Base-by-base conservation (phyloP, 2,797 vertebrate genomes). In the Furcifer pardalis region DNA sequence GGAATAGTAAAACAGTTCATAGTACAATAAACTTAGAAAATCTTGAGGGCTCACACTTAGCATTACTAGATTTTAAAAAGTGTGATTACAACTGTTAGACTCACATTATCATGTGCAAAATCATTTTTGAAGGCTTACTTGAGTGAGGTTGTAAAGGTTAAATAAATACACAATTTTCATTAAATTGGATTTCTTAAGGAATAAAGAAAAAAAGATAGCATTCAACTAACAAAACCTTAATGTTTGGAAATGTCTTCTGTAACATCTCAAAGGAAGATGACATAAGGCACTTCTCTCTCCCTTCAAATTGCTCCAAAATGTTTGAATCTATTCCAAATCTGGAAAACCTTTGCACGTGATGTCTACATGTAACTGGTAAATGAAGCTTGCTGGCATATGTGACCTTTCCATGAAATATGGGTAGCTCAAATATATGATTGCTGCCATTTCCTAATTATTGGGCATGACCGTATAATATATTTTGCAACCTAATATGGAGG, bases 401-500 rank as follows among this genome's bases (percentile, higher is more conserved):
- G 40, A 35, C 27, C n/a, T 84, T 35, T 40, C 27, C 46, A 69
- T 56, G 52, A 91, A 88, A 77, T 46, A 72, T 1, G 30, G 69
- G 37, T 0, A 0, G 65, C 4, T 77, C 40, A 66, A 69, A 78
- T 56, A 27, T 87, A 46, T 76, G 35, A 82, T 82, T 66, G 60
- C 79, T 77, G 23, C 19, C 66, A 87, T 87, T 46, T 35, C 62
- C 86, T 62, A 77, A 19, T 46, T 83, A 75, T 42, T 79, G 69
- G 44, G 13, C 69, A 30, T 10, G 5, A 77, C 5, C 49, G 77
- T 17, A 52, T 42, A 59, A 78, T 81, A 63, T 27, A 30, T 27
- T 82, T 3, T 32, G 19, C 59, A 89, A 46, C 27, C 44, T 73
- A 86, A 56, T 56, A 73, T 32, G n/a, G 35, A 68, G 77, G 35